phyloP scores from a whole-genome alignment of 1,140 invertebrate genomes.

The Procambarus clarkii region DNA sequence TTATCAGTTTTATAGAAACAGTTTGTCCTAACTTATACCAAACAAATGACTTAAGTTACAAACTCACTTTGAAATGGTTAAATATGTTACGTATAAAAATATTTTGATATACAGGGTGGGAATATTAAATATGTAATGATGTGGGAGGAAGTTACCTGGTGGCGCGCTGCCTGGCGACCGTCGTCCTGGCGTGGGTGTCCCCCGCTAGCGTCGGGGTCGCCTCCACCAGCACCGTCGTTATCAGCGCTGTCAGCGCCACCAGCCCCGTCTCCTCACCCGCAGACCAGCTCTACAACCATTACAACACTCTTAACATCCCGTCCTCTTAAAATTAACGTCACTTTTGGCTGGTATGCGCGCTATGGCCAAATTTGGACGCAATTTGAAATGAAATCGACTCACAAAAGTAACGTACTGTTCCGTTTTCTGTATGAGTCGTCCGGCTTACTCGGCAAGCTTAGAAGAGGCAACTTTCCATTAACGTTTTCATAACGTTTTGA shows the following conservation, averaged over 20 bases:
- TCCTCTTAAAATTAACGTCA: no score
- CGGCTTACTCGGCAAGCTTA: no score
- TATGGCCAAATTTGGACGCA: no score
- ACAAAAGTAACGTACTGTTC: no score
- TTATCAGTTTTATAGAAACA: no score
- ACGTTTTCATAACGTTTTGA: no score
- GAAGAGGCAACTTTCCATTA: no score
- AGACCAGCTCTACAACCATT: not conserved
- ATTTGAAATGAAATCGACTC: no score
- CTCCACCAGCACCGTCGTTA: slow-evolving; percentile 76
- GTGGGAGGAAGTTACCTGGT: slow-evolving; percentile 21
- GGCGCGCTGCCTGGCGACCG: slow-evolving; percentile 38
- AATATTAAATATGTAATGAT: no score
- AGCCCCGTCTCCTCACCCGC: slow-evolving; percentile 43
- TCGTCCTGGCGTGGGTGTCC: slow-evolving; percentile 66
- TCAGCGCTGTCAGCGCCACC: slow-evolving; percentile 77
- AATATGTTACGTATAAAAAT: not conserved
- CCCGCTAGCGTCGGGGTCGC: slow-evolving; percentile 74
- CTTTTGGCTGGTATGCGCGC: no score
- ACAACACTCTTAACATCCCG: no score
- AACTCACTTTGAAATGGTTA: not conserved
- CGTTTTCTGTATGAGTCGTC: no score
- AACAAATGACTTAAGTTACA: not conserved
- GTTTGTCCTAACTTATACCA: not conserved
- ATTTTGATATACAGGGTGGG: not conserved